Evolutionary conservation across 2,888 invertebrate species (phyloP).

Genomic region (Chirona hameri): DNA sequence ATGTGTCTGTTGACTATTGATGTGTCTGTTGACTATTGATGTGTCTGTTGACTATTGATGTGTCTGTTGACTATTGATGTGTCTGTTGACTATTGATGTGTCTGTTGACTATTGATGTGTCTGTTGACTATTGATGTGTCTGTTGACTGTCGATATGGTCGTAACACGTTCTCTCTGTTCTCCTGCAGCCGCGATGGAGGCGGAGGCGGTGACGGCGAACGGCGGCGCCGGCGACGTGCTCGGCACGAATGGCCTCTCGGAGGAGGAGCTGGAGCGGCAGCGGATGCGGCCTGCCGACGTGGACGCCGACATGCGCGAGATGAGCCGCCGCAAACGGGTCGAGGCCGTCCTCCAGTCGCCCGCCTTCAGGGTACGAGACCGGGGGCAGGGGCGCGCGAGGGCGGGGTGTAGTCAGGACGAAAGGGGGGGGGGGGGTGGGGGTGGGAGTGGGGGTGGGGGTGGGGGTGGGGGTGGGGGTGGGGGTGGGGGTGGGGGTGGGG

Average conservation of each 20-base stretch:
- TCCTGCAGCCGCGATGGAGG: not conserved
- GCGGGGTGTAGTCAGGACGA: not conserved
- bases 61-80: too few species aligned
- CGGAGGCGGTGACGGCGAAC: not conserved
- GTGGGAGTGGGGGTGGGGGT: not conserved
- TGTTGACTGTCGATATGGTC: too few species aligned
- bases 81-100: too few species aligned
- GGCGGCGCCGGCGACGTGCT: not conserved
- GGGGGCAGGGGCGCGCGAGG: not conserved
- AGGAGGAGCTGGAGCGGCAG: constrained; percentile 38
- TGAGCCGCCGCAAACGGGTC: constrained; percentile 97
- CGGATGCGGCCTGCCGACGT: constrained; percentile 45
- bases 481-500: not conserved
- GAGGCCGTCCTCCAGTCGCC: constrained; percentile 88
- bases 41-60: too few species aligned
- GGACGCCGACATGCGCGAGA: constrained; percentile 67
- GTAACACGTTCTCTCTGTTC: not conserved
- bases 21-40: too few species aligned
- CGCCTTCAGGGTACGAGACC: constrained; percentile 58
- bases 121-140: too few species aligned
- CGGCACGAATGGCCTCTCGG: not conserved
- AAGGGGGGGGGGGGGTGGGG: not conserved
- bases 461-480: not conserved
- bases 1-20: too few species aligned
- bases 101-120: too few species aligned